Percentiles rank a stretch among this genome's conserved stretches.
Conservation (phyloP, 2,797 vertebrate species). For the Garrulus glandarius region DNA sequence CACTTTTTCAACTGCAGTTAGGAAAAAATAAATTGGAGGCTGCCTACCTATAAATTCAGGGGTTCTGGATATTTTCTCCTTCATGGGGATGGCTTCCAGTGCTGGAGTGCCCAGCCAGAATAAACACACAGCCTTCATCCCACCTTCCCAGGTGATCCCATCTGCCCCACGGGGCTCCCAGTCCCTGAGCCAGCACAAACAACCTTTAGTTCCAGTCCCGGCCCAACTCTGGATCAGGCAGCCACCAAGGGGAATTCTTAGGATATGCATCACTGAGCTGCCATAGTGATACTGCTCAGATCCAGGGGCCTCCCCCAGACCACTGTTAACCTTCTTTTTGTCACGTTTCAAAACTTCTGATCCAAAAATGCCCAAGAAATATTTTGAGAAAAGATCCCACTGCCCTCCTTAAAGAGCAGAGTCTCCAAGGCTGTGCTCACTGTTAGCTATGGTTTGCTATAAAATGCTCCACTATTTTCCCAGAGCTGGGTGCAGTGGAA, state of each 20-base stretch:
- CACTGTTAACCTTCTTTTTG: background rate
- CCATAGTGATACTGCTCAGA: background rate
- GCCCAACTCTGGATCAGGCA: accelerated
- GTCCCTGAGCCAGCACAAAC: background rate
- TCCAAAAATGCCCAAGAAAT: background rate
- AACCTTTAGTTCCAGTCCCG: accelerated
- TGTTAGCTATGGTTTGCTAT: background rate
- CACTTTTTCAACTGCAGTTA: background rate
- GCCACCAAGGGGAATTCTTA: background rate
- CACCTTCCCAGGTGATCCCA: background rate
- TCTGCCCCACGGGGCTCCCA: accelerated
- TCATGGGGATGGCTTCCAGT: background rate
- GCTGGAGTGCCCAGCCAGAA: background rate
- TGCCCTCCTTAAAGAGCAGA: background rate
- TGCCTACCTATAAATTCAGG: background rate
- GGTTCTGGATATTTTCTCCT: constrained; percentile 24
- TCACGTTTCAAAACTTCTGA: background rate
- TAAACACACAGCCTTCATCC: background rate
- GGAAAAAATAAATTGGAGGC: background rate
- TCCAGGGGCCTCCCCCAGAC: background rate
- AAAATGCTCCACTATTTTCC: background rate
- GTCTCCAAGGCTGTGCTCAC: background rate
- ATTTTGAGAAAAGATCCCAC: background rate
- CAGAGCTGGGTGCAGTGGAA: background rate
- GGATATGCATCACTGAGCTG: background rate